phyloP scores from a whole-genome alignment of 2,888 invertebrate genomes.

The Celastrina argiolus region DNA sequence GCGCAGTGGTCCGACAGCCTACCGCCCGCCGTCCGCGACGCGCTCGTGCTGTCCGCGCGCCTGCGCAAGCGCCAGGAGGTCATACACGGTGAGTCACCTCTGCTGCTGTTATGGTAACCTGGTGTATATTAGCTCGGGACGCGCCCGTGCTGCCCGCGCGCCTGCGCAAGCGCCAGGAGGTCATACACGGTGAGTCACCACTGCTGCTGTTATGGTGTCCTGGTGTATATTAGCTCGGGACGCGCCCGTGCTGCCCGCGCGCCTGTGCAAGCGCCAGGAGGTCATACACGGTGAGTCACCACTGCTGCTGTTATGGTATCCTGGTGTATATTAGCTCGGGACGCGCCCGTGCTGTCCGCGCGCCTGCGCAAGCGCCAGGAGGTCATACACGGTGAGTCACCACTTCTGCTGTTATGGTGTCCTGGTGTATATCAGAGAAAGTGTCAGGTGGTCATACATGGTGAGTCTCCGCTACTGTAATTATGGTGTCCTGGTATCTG shows the following conservation, averaged over 20 bases:
- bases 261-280: no score
- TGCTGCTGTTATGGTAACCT: neutral
- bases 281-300: no score
- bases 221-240: slow-evolving; percentile 45
- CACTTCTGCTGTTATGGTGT: neutral
- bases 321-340: slow-evolving; percentile 43
- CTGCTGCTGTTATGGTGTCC: neutral
- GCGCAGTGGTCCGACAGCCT: slow-evolving; percentile 69
- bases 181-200: no score
- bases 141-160: no score
- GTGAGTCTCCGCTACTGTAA: no score
- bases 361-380: slow-evolving; percentile 67
- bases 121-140: slow-evolving; percentile 46
- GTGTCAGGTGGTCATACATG: no score
- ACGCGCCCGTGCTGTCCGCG: slow-evolving; percentile 52
- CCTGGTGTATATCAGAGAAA: neutral
- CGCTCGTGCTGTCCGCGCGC: slow-evolving; percentile 52
- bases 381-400: slow-evolving; percentile 63
- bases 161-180: no score
- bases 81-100: slow-evolving; percentile 57
- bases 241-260: no score
- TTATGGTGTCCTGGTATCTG: no score
- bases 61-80: slow-evolving; percentile 70
- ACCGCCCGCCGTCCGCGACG: slow-evolving; percentile 56
- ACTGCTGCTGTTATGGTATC: neutral